Percentiles rank a stretch among this genome's conserved stretches.
Conservation (phyloP, 2,113 vertebrate species). For the Gasterosteus nipponicus region DNA sequence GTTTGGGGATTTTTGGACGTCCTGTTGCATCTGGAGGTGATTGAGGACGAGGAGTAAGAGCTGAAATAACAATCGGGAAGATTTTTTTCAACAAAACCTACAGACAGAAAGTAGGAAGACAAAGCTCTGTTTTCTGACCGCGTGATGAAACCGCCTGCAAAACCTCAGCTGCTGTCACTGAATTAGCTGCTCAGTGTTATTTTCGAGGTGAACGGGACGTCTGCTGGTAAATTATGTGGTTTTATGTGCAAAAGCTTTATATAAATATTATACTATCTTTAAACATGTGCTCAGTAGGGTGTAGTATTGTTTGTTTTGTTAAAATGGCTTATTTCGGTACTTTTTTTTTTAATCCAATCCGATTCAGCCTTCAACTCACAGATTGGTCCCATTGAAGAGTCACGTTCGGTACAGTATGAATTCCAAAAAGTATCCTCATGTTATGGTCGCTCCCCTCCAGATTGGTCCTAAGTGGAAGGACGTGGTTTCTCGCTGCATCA, state of each 20-base stretch:
- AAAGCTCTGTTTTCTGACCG: background rate
- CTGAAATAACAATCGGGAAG: constrained; percentile 36
- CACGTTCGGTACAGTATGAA: background rate
- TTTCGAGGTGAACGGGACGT: background rate
- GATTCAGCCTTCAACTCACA: background rate
- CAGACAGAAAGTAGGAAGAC: constrained; percentile 16
- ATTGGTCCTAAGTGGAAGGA: constrained; percentile 98
- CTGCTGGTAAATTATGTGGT: background rate
- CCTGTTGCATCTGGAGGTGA: constrained; percentile 23
- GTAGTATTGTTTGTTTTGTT: background rate
- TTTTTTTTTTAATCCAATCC: background rate
- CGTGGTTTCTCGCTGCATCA: constrained; percentile 97
- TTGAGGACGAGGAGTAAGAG: constrained; percentile 25
- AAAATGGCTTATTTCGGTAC: background rate
- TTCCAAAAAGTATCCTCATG: background rate
- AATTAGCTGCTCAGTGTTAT: background rate
- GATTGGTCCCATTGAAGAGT: background rate
- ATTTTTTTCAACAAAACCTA: constrained; percentile 5
- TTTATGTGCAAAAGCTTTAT: background rate
- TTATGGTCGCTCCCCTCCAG: constrained; percentile 63
- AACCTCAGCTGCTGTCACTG: background rate
- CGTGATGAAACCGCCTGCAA: background rate
- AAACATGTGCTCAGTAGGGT: background rate
- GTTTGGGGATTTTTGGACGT: constrained; percentile 9
- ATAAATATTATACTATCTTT: background rate